phyloP scores from a whole-genome alignment of 1,140 invertebrate species.

The Rhopalosiphum padi region DNA sequence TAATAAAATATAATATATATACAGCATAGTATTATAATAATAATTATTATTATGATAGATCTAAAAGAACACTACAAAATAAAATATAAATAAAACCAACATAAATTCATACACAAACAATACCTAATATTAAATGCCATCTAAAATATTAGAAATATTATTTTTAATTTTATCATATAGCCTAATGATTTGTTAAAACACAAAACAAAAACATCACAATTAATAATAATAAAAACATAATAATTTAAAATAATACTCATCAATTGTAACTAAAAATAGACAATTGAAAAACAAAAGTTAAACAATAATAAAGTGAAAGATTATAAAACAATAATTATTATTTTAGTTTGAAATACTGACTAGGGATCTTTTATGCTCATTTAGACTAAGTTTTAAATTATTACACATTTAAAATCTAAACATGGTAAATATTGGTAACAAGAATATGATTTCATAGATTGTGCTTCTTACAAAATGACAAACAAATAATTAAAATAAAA shows the following conservation, averaged over 20 bases:
- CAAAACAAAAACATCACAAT: conserved; percentile 58
- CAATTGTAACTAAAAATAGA: conserved; percentile 51
- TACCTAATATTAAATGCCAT: conserved; percentile 57
- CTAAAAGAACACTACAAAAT: conserved; percentile 58
- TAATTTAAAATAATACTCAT: conserved; percentile 51
- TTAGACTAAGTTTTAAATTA: conserved; percentile 52
- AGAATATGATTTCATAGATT: conserved; percentile 57
- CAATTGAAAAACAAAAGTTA: conserved; percentile 40
- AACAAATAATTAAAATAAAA: conserved; percentile 37
- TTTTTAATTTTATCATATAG: conserved; percentile 49
- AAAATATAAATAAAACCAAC: conserved; percentile 57
- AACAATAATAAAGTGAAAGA: conserved; percentile 51
- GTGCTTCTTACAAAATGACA: conserved; percentile 53
- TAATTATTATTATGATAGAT: conserved; percentile 56
- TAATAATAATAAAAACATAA: conserved; percentile 45
- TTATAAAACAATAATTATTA: conserved; percentile 46
- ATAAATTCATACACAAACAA: conserved; percentile 58
- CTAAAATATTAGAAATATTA: conserved; percentile 58
- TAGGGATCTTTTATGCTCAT: conserved; percentile 54
- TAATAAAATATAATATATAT: conserved; percentile 58
- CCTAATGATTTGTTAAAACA: conserved; percentile 58
- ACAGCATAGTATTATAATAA: conserved; percentile 58
- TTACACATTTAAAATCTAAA: conserved; percentile 56
- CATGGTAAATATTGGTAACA: conserved; percentile 56
- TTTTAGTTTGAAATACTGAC: conserved; percentile 55